Evolutionary conservation across 1,140 invertebrate species (phyloP), one percentile per base, ranked within the genome.

Genomic region (Holcopasites calliopsidis): DNA sequence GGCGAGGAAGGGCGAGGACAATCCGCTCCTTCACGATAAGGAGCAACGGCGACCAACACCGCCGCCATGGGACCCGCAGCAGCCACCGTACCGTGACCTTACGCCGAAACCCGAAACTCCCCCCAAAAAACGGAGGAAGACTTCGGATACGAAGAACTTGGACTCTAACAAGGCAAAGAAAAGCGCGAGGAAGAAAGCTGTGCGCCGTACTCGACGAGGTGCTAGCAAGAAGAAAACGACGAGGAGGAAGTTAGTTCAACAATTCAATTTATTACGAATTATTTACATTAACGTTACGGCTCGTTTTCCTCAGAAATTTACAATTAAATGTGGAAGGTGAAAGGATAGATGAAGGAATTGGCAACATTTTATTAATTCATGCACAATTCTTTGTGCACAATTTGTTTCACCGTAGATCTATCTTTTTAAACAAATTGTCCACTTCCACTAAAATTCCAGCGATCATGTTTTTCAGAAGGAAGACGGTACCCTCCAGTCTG

Each of bases 221-320:
- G n/a, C 18, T 6, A 38, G 8, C 28, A 58, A 72, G 18, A 13
- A 5, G 0, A 62, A 23, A 8, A 60, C 3, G 3, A 26, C 0
- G 13, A 62, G 6, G 0, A 62, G 44, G 11, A 62, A 26, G 79
- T 82, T 28, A 18, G 42, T 69, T n/a, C n/a, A n/a, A n/a, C n/a
- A 4, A 7, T 26, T 11, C 21, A 3, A 18, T 44, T 11, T 40
- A n/a, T 31, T 10, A 55, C 6, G 13, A n/a, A n/a, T n/a, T n/a
- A n/a, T n/a, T n/a, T n/a, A n/a, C n/a, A n/a, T n/a, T n/a, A n/a
- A n/a, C 11, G 54, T 54, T 55, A 11, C 2, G 13, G 21, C 16
- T 52, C 7, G 13, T 13, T 52, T 26, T n/a, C n/a, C n/a, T n/a
- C n/a, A n/a, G n/a, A n/a, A n/a, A n/a, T n/a, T n/a, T n/a, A n/a